Conservation (phyloP, 2,888 invertebrate genomes). For the Meganola albula region DNA sequence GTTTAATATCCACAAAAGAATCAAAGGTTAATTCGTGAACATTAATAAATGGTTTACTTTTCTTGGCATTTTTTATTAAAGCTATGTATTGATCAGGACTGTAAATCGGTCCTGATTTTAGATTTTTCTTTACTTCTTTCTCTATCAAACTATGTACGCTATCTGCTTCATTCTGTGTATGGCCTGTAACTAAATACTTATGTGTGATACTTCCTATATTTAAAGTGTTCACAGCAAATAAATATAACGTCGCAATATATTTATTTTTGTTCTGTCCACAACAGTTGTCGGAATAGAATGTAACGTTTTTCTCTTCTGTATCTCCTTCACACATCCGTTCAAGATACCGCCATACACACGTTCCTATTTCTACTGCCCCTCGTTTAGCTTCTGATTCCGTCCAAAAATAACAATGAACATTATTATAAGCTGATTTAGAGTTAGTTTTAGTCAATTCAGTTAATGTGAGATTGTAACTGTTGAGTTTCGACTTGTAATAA, state of each 20-base stretch:
- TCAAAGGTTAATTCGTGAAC: not conserved
- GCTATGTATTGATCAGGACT: slow-evolving; percentile 1
- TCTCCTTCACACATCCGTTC: not conserved
- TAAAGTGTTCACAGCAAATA: slow-evolving; percentile 3
- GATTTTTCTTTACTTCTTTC: not conserved
- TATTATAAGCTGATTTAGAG: too few relatives aligned
- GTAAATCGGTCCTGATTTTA: slow-evolving; percentile 1
- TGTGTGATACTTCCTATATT: not conserved
- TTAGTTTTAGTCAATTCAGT: too few relatives aligned
- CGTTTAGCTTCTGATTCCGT: slow-evolving; percentile 5
- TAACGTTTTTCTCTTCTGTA: too few relatives aligned
- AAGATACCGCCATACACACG: slow-evolving; percentile 7
- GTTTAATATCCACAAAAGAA: not conserved
- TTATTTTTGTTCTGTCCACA: slow-evolving; percentile 14
- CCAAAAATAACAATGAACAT: slow-evolving; percentile 7
- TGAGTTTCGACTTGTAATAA: not conserved
- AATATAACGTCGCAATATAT: too few relatives aligned
- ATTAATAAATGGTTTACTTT: slow-evolving; percentile 1
- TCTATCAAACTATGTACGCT: not conserved
- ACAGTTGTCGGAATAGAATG: slow-evolving; percentile 10
- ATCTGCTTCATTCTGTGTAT: slow-evolving; percentile 3
- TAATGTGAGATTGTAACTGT: not conserved
- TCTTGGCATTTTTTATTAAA: slow-evolving; percentile 1
- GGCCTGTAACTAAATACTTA: slow-evolving; percentile 1
- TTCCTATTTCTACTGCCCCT: slow-evolving; percentile 9